Evolutionary conservation across 2,888 invertebrate genomes (phyloP).

Genomic region (Drosophila subsilvestris): DNA sequence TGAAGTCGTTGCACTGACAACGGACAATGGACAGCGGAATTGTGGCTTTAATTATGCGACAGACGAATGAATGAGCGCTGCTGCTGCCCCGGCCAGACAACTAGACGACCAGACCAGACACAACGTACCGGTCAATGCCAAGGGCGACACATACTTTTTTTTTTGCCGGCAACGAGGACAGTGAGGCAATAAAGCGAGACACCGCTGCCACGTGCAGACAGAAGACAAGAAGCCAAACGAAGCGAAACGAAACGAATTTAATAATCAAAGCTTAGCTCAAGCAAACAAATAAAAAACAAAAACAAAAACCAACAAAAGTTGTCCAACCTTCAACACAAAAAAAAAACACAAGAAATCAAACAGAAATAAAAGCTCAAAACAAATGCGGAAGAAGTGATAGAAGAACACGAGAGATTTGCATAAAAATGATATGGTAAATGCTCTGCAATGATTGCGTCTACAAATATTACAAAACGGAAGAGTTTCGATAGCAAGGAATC

Average conservation of each 20-base stretch:
- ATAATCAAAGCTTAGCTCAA: background rate
- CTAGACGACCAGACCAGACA: background rate
- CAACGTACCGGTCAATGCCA: constrained; percentile 44
- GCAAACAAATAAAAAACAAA: background rate
- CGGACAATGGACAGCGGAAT: background rate
- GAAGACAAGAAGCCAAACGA: constrained; percentile 13
- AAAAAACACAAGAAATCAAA: constrained; percentile 17
- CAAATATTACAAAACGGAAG: too few relatives aligned
- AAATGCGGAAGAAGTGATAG: constrained; percentile 32
- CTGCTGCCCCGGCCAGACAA: background rate
- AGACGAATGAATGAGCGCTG: background rate
- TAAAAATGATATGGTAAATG: background rate
- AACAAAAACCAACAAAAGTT: constrained; percentile 36
- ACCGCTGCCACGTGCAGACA: constrained; percentile 25
- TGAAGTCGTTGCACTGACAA: constrained; percentile 38
- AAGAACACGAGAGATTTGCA: constrained; percentile 1
- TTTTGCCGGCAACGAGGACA: constrained; percentile 48
- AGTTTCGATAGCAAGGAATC: background rate
- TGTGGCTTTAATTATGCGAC: constrained; percentile 28
- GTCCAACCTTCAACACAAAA: constrained; percentile 48
- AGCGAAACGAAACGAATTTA: background rate
- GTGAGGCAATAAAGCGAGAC: constrained; percentile 28
- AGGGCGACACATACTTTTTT: constrained; percentile 27
- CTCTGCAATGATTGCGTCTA: background rate
- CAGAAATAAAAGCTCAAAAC: background rate